These are phyloP conservation scores for Ormyrus thymus DNA, from an alignment of 2,888 invertebrate species.

Conservation along the genomic window DNA sequence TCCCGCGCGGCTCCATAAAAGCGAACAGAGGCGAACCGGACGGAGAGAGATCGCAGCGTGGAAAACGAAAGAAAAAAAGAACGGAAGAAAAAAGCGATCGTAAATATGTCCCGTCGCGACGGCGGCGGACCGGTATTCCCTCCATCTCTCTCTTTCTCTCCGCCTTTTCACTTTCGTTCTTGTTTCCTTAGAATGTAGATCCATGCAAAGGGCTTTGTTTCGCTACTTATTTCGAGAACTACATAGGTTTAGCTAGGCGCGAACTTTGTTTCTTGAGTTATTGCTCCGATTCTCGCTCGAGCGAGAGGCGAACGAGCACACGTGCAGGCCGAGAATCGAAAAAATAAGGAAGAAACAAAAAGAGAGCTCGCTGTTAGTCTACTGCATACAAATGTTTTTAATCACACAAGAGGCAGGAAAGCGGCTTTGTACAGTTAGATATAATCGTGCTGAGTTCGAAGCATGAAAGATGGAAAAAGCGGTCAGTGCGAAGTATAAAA, in stretches of 20 bases:
- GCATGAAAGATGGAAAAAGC: conserved; percentile 51
- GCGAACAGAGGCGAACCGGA: conserved; percentile 26
- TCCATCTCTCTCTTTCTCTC: background rate
- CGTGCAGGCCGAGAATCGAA: conserved; percentile 46
- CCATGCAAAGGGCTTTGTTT: no score
- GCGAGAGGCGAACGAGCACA: no score
- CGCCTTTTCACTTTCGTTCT: conserved; percentile 24
- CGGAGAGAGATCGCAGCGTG: background rate
- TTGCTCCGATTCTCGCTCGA: background rate
- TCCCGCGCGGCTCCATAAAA: conserved; percentile 5
- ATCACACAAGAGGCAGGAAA: conserved; percentile 50
- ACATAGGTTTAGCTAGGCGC: no score
- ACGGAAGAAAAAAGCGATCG: conserved; percentile 26
- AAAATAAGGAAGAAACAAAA: conserved; percentile 19
- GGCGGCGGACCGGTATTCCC: background rate
- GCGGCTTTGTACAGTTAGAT: conserved; percentile 40
- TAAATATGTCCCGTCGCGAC: conserved; percentile 15
- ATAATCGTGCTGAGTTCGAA: conserved; percentile 42
- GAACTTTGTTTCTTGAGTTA: conserved; percentile 12
- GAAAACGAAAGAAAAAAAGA: background rate
- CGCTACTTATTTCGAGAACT: no score
- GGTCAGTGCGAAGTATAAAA: conserved; percentile 35
- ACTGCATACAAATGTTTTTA: background rate
- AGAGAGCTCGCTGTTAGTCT: conserved; percentile 46
- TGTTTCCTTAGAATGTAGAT: background rate